Percentiles rank a stretch among this genome's conserved stretches.
phyloP scores from a whole-genome alignment of 1,140 invertebrate genomes.

The Melanaphis sacchari region DNA sequence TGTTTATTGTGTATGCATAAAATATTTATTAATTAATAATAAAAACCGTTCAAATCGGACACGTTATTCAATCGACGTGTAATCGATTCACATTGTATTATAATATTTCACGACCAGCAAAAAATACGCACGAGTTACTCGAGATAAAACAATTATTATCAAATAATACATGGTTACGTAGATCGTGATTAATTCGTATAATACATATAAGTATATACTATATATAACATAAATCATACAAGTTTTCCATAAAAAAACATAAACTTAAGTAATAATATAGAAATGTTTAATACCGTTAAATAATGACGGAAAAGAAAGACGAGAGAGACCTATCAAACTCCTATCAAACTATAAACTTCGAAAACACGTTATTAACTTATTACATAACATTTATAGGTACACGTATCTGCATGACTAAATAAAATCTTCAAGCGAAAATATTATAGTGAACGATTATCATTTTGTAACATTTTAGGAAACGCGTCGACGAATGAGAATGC shows the following conservation, averaged over 20 bases:
- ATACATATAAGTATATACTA: too few species aligned
- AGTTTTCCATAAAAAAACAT: background rate
- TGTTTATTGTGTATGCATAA: background rate
- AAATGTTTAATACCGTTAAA: background rate
- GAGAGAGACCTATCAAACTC: background rate
- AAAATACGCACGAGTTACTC: background rate
- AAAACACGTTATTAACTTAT: background rate
- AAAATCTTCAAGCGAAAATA: background rate
- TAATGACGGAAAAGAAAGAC: background rate
- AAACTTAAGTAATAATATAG: background rate
- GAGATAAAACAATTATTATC: background rate
- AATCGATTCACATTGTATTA: slow-evolving; percentile 10
- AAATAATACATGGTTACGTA: background rate
- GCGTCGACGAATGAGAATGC: background rate
- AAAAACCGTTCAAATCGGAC: slow-evolving; percentile 12
- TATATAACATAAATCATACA: background rate
- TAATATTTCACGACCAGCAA: background rate
- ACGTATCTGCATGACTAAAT: background rate
- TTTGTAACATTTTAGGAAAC: background rate
- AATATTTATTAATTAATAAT: slow-evolving; percentile 3
- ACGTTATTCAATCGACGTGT: background rate
- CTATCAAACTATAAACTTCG: background rate
- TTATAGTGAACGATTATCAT: background rate
- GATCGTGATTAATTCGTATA: background rate
- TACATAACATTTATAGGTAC: background rate